Evolutionary conservation across 1,140 invertebrate genomes (phyloP).

Genomic region (Bombus sibiricus): DNA sequence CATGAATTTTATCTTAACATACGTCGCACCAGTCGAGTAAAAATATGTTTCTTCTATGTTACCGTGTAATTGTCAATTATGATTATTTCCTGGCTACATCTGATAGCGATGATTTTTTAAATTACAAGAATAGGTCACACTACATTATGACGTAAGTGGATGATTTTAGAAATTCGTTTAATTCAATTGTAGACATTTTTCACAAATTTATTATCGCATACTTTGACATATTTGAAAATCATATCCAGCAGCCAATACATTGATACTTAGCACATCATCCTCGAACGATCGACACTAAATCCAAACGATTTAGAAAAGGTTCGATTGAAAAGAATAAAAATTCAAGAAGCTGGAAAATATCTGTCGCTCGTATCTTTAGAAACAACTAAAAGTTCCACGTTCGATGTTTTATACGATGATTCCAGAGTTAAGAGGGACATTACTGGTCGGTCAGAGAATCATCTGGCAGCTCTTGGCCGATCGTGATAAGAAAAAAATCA

Average conservation of each 20-base stretch:
- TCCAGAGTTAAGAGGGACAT: not conserved
- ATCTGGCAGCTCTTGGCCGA: conserved; percentile 34
- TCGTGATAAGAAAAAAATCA: conserved; percentile 66
- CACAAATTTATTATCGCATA: too few species aligned
- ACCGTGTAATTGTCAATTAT: too few species aligned
- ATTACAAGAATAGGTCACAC: too few species aligned
- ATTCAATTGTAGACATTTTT: too few species aligned
- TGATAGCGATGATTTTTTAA: too few species aligned
- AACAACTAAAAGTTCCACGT: not conserved
- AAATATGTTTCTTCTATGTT: too few species aligned
- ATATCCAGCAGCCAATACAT: not conserved
- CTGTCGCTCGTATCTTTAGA: not conserved
- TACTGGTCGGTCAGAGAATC: conserved; percentile 23
- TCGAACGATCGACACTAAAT: not conserved
- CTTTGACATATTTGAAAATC: not conserved
- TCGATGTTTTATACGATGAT: not conserved
- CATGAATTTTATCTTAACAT: too few species aligned
- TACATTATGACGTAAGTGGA: too few species aligned
- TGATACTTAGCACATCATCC: not conserved
- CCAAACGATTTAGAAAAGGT: not conserved
- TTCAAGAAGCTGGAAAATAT: not conserved
- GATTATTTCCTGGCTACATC: too few species aligned
- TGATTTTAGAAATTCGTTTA: too few species aligned
- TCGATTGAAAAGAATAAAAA: not conserved
- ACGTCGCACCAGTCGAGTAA: too few species aligned